Evolutionary conservation across 2,113 vertebrate species (phyloP).

Genomic region (Dolichotis patagonum): DNA sequence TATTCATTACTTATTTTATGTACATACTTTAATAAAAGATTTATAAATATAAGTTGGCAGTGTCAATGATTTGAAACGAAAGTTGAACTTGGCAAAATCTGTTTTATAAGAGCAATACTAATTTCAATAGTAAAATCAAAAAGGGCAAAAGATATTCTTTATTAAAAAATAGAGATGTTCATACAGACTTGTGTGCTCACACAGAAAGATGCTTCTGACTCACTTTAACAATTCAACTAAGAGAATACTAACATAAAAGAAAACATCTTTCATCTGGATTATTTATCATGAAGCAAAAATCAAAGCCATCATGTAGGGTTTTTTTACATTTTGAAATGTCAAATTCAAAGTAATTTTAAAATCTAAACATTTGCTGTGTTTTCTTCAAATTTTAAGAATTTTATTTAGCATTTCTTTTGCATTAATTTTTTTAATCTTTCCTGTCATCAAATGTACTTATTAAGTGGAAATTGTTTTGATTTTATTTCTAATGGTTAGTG

Average conservation of each 20-base stretch:
- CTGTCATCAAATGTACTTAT: background rate
- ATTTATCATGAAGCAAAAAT: background rate
- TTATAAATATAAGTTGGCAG: background rate
- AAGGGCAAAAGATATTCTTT: background rate
- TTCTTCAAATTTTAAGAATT: background rate
- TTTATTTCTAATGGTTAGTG: background rate
- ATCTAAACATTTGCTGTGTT: background rate
- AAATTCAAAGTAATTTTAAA: background rate
- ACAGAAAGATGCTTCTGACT: background rate
- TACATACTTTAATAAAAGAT: background rate
- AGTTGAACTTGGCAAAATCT: background rate
- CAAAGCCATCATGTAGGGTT: background rate
- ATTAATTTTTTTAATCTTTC: background rate
- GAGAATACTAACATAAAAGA: background rate
- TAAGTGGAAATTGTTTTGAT: background rate
- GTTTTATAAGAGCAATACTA: background rate
- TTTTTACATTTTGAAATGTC: background rate
- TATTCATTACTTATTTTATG: background rate
- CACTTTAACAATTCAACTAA: background rate
- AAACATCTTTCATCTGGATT: background rate
- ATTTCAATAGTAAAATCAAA: background rate
- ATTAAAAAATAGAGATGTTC: background rate
- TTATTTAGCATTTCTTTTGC: background rate
- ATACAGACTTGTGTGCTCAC: accelerated
- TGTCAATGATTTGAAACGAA: background rate